phyloP scores from a whole-genome alignment of 2,113 vertebrate species.

The Lynx canadensis region DNA sequence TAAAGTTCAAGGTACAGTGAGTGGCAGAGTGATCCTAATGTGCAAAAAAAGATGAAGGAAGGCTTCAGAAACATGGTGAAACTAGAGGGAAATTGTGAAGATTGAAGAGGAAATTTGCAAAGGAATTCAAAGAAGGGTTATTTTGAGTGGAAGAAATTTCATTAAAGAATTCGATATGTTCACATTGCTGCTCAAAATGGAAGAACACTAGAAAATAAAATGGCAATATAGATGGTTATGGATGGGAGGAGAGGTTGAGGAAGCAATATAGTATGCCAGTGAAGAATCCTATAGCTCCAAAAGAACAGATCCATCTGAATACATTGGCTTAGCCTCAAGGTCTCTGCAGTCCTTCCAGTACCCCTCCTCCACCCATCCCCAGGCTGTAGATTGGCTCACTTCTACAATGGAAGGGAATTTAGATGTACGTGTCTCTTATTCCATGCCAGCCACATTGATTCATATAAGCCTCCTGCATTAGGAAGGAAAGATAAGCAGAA shows the following conservation, averaged over 20 bases:
- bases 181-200: neutral
- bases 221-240: neutral
- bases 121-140: neutral
- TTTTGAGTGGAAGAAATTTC: neutral
- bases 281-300: neutral
- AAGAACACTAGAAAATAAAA: neutral
- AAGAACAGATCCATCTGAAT: neutral
- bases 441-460: neutral
- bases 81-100: neutral
- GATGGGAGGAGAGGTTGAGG: neutral
- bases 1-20: neutral
- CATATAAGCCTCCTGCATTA: neutral
- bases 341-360: neutral
- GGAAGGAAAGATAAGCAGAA: neutral
- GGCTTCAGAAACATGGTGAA: neutral
- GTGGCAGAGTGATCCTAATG: neutral
- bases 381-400: neutral
- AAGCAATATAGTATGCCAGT: neutral
- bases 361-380: accelerated
- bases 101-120: neutral
- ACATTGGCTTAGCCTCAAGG: neutral
- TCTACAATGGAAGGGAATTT: neutral
- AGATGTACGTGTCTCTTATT: neutral
- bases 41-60: neutral
- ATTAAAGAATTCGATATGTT: neutral